Conservation (phyloP, 2,888 invertebrate species). For the Drosophila anomalata region DNA sequence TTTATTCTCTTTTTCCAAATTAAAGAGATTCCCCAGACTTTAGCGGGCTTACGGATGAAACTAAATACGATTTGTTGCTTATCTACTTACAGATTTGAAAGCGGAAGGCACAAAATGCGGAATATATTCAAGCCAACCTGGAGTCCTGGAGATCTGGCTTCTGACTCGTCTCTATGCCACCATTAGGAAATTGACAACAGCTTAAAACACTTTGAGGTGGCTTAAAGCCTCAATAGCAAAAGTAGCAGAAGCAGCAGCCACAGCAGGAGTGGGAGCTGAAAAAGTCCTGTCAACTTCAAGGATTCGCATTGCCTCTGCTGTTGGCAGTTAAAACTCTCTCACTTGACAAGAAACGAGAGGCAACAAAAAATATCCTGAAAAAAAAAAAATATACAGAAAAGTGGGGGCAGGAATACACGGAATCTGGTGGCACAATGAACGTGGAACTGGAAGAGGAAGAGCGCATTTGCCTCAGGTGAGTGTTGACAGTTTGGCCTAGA, state of each 20-base stretch:
- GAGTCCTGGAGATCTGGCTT: conserved; percentile 15
- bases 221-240: conserved; percentile 43
- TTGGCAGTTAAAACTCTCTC: conserved; percentile 47
- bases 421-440: conserved; percentile 56
- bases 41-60: conserved; percentile 2
- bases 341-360: conserved; percentile 46
- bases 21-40: conserved; percentile 19
- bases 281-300: conserved; percentile 44
- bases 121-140: conserved; percentile 28
- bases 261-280: neutral
- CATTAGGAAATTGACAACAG: conserved; percentile 76
- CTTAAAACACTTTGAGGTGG: conserved; percentile 67
- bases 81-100: conserved; percentile 35
- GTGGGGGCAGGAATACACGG: conserved; percentile 19
- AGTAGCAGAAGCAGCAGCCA: neutral
- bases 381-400: neutral
- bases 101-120: conserved; percentile 46
- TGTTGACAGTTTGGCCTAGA: conserved; percentile 41
- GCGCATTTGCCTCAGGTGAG: conserved; percentile 73
- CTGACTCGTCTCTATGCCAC: conserved; percentile 34
- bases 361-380: conserved; percentile 1
- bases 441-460: conserved; percentile 70
- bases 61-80: conserved; percentile 44
- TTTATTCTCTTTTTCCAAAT: conserved; percentile 12
- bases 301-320: conserved; percentile 37